Conservation (phyloP, 1,140 invertebrate genomes). For the Acyrthosiphon pisum region DNA sequence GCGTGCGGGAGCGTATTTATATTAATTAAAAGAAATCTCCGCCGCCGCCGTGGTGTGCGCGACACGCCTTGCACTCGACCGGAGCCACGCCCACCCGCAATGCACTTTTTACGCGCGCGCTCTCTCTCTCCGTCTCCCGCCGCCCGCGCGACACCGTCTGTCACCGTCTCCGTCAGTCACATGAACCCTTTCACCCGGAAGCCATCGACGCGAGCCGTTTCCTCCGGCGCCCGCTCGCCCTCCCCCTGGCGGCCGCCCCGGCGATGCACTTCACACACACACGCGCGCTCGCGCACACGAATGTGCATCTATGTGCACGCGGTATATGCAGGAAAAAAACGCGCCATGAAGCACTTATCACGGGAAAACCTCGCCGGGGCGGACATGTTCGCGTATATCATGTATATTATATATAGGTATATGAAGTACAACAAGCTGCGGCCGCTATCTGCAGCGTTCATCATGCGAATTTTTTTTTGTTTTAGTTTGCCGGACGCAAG, state of each 20-base stretch:
- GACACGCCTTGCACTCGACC: slow-evolving; percentile 40
- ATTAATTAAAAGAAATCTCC: slow-evolving; percentile 47
- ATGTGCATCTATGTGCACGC: neutral
- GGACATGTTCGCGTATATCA: neutral
- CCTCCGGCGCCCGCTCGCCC: neutral
- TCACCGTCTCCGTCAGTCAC: neutral
- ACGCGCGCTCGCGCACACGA: neutral
- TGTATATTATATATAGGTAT: neutral
- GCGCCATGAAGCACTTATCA: slow-evolving; percentile 2
- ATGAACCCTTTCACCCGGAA: slow-evolving; percentile 36
- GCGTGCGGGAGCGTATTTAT: neutral
- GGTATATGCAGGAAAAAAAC: neutral
- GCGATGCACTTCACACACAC: neutral
- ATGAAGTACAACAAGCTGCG: neutral
- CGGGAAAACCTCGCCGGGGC: neutral
- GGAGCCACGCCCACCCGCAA: slow-evolving; percentile 34
- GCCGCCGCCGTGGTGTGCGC: neutral
- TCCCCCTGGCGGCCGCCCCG: neutral
- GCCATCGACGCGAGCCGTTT: slow-evolving; percentile 13
- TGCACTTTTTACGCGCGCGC: slow-evolving; percentile 4
- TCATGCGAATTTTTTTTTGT: neutral
- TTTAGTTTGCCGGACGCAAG: neutral
- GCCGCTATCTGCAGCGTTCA: neutral
- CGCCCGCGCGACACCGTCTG: neutral
- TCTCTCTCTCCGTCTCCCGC: neutral